Conservation (phyloP, 2,113 vertebrate genomes). For the Phoxinus phoxinus region DNA sequence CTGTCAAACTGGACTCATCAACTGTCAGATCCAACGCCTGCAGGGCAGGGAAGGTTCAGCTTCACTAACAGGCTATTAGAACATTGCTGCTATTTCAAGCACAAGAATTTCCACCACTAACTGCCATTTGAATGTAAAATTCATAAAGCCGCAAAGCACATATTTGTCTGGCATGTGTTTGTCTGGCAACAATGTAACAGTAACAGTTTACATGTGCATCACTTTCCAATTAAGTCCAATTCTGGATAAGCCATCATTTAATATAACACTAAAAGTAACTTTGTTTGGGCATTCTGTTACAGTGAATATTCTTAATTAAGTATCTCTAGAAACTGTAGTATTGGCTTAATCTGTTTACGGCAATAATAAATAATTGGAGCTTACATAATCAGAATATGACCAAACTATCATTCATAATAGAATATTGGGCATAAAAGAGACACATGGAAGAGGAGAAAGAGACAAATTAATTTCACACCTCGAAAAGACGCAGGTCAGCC, state of each 20-base stretch:
- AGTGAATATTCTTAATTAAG: neutral
- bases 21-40: constrained; percentile 90
- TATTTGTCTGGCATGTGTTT: neutral
- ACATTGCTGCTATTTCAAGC: neutral
- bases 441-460: neutral
- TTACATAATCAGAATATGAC: neutral
- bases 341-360: neutral
- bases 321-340: no score
- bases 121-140: neutral
- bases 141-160: neutral
- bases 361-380: neutral
- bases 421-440: constrained; percentile 2
- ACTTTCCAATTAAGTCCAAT: neutral
- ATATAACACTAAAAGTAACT: neutral
- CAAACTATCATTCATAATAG: neutral
- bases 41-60: neutral
- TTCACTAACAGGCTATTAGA: constrained; percentile 12
- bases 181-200: neutral
- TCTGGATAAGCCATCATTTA: neutral
- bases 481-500: constrained; percentile 92
- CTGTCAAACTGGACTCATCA: constrained; percentile 96
- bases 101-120: neutral
- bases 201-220: neutral
- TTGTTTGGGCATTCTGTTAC: neutral
- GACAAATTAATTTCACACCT: constrained; percentile 75